Evolutionary conservation across 2,888 invertebrate species (phyloP).

Genomic region (Trissonchulus latispiculum): DNA sequence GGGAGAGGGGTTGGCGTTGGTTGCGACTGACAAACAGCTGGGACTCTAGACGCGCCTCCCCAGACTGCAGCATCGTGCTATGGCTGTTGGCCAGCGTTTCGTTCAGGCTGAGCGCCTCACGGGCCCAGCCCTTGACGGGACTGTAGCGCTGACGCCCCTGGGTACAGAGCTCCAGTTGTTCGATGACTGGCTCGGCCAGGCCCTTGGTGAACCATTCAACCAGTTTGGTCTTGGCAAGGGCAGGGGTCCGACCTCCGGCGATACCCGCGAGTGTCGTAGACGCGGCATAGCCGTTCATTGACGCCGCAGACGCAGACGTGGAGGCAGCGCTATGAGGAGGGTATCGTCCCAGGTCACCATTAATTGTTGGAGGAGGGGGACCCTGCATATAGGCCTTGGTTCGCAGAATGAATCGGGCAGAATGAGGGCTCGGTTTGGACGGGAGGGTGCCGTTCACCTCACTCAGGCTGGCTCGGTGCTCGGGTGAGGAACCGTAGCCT

Average conservation of each 20-base stretch:
- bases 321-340: background rate
- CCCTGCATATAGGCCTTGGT: background rate
- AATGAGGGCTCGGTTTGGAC: background rate
- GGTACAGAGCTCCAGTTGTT: slow-evolving; percentile 9
- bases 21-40: slow-evolving; percentile 57
- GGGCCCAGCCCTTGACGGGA: slow-evolving; percentile 34
- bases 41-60: background rate
- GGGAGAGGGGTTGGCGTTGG: slow-evolving; percentile 59
- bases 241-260: too few relatives aligned
- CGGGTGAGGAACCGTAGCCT: background rate
- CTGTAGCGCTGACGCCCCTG: background rate
- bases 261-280: background rate
- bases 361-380: too few relatives aligned
- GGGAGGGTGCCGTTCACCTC: background rate
- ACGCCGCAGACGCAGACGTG: background rate
- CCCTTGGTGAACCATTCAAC: slow-evolving; percentile 39
- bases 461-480: background rate
- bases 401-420: background rate
- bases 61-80: slow-evolving; percentile 19
- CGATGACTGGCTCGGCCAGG: slow-evolving; percentile 35
- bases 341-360: too few relatives aligned
- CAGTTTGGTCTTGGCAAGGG: slow-evolving; percentile 34
- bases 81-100: slow-evolving; percentile 33
- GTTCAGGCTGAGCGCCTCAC: slow-evolving; percentile 37
- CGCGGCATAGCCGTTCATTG: too few relatives aligned